Percentiles rank a stretch among this genome's conserved stretches.
phyloP scores from a whole-genome alignment of 2,113 vertebrate genomes.

The Picathartes gymnocephalus region DNA sequence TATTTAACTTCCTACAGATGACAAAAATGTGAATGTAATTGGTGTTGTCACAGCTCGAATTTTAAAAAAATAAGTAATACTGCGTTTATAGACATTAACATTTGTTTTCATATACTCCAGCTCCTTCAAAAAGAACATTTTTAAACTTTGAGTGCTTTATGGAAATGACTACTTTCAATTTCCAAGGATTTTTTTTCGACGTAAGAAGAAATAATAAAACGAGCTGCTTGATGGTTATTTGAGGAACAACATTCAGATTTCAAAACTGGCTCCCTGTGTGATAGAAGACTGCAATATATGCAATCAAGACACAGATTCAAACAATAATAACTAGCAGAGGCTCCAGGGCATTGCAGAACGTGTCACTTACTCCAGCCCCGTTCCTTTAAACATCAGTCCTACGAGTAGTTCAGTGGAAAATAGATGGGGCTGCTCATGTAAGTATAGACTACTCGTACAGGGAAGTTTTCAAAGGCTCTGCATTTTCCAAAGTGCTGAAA shows the following conservation, averaged over 20 bases:
- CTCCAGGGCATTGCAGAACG: constrained; percentile 30
- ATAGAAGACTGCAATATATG: constrained; percentile 33
- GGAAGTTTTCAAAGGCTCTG: constrained; percentile 5
- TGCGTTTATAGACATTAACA: not conserved
- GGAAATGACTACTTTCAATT: not conserved
- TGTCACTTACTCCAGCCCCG: not conserved
- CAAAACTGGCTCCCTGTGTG: not conserved
- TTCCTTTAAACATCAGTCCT: constrained; percentile 27
- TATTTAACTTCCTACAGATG: not conserved
- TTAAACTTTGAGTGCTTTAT: not conserved
- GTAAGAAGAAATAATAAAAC: not conserved
- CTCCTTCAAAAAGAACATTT: not conserved
- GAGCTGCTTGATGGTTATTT: not conserved
- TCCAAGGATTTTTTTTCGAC: not conserved
- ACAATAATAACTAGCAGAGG: constrained; percentile 38
- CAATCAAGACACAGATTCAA: constrained; percentile 47
- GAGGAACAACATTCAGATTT: not conserved
- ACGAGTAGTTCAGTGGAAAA: not conserved
- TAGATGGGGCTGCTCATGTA: not conserved
- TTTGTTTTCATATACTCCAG: not conserved
- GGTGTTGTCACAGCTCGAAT: not conserved
- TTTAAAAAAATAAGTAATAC: not conserved
- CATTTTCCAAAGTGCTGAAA: constrained; percentile 13
- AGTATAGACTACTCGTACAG: not conserved
- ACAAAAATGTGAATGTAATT: not conserved